phyloP scores from a whole-genome alignment of 2,113 vertebrate genomes.

The Grallaria varia region DNA sequence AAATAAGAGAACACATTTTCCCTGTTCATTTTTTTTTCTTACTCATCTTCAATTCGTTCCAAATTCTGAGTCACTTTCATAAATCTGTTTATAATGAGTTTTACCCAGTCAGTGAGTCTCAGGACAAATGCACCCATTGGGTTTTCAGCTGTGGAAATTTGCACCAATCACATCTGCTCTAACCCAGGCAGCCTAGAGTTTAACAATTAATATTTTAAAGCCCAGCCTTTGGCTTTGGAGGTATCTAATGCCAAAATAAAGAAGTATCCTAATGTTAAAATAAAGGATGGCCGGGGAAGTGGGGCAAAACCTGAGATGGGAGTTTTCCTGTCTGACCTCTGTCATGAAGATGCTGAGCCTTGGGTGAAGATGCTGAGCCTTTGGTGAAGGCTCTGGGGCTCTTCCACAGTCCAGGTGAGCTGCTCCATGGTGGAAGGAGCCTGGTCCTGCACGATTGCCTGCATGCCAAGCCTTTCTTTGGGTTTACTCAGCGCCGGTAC shows the following conservation, averaged over 20 bases:
- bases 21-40: background rate
- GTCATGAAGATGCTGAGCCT: fast-evolving
- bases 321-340: background rate
- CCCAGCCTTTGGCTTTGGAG: background rate
- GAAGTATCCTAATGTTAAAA: too few species aligned
- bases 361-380: background rate
- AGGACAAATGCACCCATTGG: background rate
- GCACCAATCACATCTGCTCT: background rate
- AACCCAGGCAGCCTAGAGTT: background rate
- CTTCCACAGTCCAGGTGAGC: background rate
- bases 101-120: background rate
- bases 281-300: background rate
- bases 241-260: background rate
- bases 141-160: background rate
- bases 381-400: background rate
- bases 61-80: constrained; percentile 31
- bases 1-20: background rate
- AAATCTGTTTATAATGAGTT: background rate
- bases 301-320: background rate
- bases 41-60: background rate
- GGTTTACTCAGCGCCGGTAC: too few species aligned
- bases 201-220: background rate
- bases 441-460: background rate
- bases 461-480: background rate
- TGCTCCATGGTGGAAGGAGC: background rate